These are phyloP conservation scores for Sebastes iracundus DNA, from an alignment of 2,797 vertebrate genomes.

Conservation along the genomic window DNA sequence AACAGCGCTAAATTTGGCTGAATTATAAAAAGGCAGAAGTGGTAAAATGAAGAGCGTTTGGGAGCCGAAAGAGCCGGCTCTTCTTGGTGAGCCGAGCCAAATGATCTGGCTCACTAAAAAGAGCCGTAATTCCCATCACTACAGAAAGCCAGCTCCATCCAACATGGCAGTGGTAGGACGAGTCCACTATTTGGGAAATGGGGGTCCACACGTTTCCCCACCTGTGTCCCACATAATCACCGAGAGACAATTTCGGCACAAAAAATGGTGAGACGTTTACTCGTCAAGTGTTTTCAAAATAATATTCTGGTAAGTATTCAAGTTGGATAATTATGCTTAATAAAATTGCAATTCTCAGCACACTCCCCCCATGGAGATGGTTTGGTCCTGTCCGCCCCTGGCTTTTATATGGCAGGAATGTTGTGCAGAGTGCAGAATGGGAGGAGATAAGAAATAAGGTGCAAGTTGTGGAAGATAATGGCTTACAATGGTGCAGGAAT, in stretches of 20 bases:
- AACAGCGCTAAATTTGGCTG: too few species aligned
- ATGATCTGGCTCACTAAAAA: too few species aligned
- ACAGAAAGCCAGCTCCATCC: slow-evolving; percentile 79
- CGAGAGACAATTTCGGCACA: rapidly evolving
- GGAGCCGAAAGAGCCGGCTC: too few species aligned
- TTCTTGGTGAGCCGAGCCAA: too few species aligned
- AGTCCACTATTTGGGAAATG: slow-evolving; percentile 53
- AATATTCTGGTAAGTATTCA: rapidly evolving
- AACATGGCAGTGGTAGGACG: slow-evolving; percentile 90
- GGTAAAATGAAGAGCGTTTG: too few species aligned
- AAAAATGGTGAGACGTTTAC: rapidly evolving
- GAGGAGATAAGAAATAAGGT: slow-evolving; percentile 70
- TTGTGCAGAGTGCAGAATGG: slow-evolving; percentile 57
- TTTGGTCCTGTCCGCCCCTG: slow-evolving; percentile 66
- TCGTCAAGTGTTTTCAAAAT: rapidly evolving
- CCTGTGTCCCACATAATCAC: background rate
- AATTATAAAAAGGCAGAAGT: too few species aligned
- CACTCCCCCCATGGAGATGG: slow-evolving; percentile 37
- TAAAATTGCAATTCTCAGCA: background rate
- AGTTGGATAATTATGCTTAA: rapidly evolving
- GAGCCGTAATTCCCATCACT: too few species aligned
- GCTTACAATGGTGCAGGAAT: slow-evolving; percentile 11
- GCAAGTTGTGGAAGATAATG: slow-evolving; percentile 45
- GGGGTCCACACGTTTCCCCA: background rate
- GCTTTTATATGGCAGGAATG: slow-evolving; percentile 77